phyloP scores from a whole-genome alignment of 2,113 vertebrate species.

The Fregetta grallaria region DNA sequence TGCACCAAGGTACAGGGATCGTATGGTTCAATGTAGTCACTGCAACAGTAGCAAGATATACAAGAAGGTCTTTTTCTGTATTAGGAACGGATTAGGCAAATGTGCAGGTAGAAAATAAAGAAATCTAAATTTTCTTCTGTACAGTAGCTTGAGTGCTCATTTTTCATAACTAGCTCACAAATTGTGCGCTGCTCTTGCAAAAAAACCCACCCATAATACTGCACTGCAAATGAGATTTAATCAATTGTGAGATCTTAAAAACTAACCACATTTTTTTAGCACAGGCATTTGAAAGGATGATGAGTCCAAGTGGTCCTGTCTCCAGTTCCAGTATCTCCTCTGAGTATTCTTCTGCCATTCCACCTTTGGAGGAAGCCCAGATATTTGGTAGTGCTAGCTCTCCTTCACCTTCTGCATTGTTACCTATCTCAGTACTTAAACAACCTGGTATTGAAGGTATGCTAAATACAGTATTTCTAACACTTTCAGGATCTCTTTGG shows the following conservation, averaged over 20 bases:
- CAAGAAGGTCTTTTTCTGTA: not conserved
- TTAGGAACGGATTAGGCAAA: not conserved
- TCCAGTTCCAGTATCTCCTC: slow-evolving; percentile 81
- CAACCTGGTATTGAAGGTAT: slow-evolving; percentile 85
- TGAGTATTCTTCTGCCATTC: slow-evolving; percentile 79
- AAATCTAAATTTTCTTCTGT: not conserved
- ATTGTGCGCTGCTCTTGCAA: not conserved
- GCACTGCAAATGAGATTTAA: not conserved
- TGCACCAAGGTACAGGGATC: not conserved
- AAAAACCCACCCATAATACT: not conserved
- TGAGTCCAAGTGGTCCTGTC: slow-evolving; percentile 87
- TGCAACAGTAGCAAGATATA: not conserved
- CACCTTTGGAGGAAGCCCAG: slow-evolving; percentile 81
- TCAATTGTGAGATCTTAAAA: not conserved
- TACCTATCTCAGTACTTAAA: slow-evolving; percentile 87
- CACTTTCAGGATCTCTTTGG: not conserved
- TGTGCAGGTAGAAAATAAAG: not conserved
- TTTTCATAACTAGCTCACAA: not conserved
- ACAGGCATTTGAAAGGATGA: slow-evolving; percentile 95
- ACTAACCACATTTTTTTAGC: slow-evolving; percentile 67
- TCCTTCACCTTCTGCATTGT: slow-evolving; percentile 81
- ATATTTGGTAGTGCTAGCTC: slow-evolving; percentile 76
- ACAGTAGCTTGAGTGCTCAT: not conserved
- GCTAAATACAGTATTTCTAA: not conserved
- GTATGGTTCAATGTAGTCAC: not conserved